Evolutionary conservation across 1,140 invertebrate species (phyloP), one percentile per base, ranked within the genome.

Genomic region (Drosophila seguyi): DNA sequence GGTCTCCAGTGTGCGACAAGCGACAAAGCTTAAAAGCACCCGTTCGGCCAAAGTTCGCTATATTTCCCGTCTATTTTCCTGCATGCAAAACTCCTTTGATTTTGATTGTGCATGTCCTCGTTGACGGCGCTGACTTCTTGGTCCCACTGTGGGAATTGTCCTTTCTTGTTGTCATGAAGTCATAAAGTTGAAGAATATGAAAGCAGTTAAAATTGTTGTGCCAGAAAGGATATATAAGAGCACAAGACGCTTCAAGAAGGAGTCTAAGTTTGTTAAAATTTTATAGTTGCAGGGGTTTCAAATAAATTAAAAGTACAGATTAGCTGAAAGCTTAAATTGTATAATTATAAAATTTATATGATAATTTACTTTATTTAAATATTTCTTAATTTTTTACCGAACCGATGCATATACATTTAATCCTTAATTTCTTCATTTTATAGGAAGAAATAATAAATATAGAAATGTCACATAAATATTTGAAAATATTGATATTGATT

Each of bases 11-110:
- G 81, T 41, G 63, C 57, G 52, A 67, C 69, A 59, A 79, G 60
- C 69, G 79, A 79, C 78, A 75, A 73, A 83, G 76, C 75, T 88
- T 79, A 83, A 88, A 79, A 83, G 83, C 71, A 67, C 73, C 56
- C 38, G 20, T 52, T 57, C 16, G 39, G 36, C 59, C 55, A 45
- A 57, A 59, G 55, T 48, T 56, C 8, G 38, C 61, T 20, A 36
- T 38, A 25, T 57, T 18, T 48, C 25, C 18, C 29, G 22, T 34
- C 13, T 41, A 36, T 25, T 31, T 22, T 56, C 22, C 13, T 41
- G 48, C 66, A 67, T 60, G 77, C 39, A 74, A 53, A 74, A 66
- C 69, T 75, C 68, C 65, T 75, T 60, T 60, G 78, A 79, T 80
- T 75, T 67, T 75, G 69, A 79, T 80, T 60, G 68, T 68, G 73